phyloP scores from a whole-genome alignment of 2,113 vertebrate species.

The Choloepus hoffmanni region DNA sequence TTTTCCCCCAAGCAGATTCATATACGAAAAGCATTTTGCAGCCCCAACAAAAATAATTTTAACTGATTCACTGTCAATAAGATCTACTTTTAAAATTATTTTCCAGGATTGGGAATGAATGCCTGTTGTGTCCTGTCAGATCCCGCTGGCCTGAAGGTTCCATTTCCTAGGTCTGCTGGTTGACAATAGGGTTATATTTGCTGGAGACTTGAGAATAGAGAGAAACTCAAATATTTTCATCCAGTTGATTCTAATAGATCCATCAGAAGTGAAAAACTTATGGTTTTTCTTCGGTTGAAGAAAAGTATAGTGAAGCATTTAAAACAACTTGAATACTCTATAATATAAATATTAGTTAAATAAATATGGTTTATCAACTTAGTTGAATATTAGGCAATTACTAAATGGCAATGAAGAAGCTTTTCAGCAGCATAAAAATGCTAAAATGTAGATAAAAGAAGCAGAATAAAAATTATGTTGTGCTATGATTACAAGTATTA shows the following conservation, averaged over 20 bases:
- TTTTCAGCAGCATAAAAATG: not conserved
- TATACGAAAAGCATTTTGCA: not conserved
- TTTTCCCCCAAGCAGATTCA: not conserved
- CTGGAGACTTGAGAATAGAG: not conserved
- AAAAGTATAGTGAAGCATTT: not conserved
- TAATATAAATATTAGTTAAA: not conserved
- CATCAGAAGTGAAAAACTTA: not conserved
- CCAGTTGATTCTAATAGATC: not conserved
- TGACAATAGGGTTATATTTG: not conserved
- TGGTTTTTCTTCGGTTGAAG: not conserved
- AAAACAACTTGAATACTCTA: not conserved
- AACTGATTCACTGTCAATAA: not conserved
- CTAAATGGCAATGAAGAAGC: not conserved
- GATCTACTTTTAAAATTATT: not conserved
- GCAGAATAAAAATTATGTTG: not conserved
- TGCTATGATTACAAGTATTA: not conserved
- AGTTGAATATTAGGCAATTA: not conserved
- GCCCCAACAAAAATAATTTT: not conserved
- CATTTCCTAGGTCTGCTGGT: not conserved
- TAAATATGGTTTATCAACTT: not conserved
- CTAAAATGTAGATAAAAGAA: not conserved
- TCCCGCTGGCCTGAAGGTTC: not conserved
- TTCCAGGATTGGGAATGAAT: not conserved
- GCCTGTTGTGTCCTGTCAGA: not conserved
- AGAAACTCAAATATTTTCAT: not conserved